Percentiles rank a stretch among this genome's conserved stretches.
Conservation (phyloP, 2,113 vertebrate genomes). For the pig (Sus scrofa) region DNA sequence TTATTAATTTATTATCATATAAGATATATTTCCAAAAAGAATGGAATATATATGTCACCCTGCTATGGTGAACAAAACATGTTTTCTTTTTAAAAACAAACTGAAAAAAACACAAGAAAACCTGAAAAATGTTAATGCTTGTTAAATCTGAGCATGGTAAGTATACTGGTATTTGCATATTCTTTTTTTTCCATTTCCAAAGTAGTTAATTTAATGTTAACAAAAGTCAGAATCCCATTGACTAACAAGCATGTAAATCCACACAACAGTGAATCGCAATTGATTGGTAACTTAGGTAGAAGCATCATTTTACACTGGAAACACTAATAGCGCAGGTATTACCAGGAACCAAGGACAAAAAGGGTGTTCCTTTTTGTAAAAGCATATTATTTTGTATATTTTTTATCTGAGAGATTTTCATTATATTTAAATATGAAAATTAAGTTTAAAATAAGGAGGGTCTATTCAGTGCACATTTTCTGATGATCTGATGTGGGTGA, state of each 20-base stretch:
- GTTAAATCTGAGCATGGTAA: neutral
- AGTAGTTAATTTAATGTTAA: slow-evolving; percentile 57
- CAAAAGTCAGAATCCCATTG: slow-evolving; percentile 65
- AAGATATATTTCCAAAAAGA: neutral
- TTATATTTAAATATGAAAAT: slow-evolving; percentile 18
- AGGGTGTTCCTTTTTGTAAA: neutral
- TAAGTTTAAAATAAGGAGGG: neutral
- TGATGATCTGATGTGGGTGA: neutral
- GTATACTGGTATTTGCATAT: neutral
- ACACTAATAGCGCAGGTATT: neutral
- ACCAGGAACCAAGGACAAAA: neutral
- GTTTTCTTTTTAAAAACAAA: neutral
- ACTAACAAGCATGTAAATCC: slow-evolving; percentile 57
- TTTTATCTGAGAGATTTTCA: neutral
- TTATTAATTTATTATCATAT: neutral
- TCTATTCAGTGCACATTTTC: neutral
- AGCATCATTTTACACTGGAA: slow-evolving; percentile 35
- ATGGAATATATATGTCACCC: neutral
- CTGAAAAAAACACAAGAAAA: neutral
- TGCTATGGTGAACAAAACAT: neutral
- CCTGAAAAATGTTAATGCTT: neutral
- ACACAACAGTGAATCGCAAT: slow-evolving; percentile 52
- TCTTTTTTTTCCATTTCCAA: slow-evolving; percentile 17
- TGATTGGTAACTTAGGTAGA: slow-evolving; percentile 24
- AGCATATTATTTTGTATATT: neutral